Percentiles rank a stretch among this genome's conserved stretches.
These are phyloP conservation scores for Pedetes capensis DNA, from an alignment of 2,113 vertebrate species.

Conservation along the genomic window DNA sequence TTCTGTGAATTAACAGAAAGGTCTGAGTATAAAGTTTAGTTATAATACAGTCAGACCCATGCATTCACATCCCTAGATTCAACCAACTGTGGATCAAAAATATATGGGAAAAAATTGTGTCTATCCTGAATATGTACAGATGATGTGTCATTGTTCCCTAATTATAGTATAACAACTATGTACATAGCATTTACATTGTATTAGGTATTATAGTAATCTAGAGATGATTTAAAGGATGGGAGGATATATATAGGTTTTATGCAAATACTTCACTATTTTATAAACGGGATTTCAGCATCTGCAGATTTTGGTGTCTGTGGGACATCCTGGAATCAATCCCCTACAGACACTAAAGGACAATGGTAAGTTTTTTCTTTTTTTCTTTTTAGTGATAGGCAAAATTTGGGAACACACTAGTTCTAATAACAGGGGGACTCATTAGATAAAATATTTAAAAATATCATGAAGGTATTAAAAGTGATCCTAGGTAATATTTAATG, in stretches of 20 bases:
- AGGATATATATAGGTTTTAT: neutral
- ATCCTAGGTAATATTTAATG: conserved; percentile 20
- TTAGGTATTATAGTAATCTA: neutral
- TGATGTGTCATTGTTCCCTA: neutral
- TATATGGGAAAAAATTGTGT: neutral
- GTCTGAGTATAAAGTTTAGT: neutral
- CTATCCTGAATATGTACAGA: neutral
- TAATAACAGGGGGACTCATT: neutral
- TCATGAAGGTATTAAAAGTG: neutral
- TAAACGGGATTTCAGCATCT: neutral
- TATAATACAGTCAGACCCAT: neutral
- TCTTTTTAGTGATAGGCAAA: neutral
- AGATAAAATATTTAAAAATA: conserved; percentile 32
- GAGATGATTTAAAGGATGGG: neutral
- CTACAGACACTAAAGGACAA: neutral
- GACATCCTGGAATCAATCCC: neutral
- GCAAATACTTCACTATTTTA: neutral
- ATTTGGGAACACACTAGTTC: neutral
- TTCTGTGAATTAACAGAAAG: neutral
- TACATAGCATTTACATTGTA: neutral
- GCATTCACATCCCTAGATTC: no score
- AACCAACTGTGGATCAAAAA: neutral
- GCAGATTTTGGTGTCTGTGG: neutral
- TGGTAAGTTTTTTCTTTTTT: neutral
- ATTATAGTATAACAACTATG: neutral